Conservation (phyloP, 2,113 vertebrate genomes). For the Mus spicilegus region DNA sequence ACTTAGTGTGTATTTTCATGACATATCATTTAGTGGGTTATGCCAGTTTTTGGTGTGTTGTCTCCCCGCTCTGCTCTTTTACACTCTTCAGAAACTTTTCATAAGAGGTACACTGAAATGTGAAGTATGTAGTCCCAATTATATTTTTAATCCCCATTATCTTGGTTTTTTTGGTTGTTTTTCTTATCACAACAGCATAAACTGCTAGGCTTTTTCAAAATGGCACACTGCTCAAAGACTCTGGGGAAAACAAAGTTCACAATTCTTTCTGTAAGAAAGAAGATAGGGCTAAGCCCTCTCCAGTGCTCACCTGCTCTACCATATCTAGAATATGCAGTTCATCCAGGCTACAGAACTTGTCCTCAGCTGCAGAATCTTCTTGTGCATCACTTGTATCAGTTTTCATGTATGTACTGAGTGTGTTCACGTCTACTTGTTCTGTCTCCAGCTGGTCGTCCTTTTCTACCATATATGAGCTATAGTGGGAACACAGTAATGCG, state of each 20-base stretch:
- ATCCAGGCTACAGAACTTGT: slow-evolving; percentile 73
- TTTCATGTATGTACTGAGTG: slow-evolving; percentile 39
- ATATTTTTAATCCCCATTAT: background rate
- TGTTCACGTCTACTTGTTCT: slow-evolving; percentile 24
- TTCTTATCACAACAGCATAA: background rate
- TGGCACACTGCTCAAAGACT: background rate
- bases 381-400: slow-evolving; percentile 68
- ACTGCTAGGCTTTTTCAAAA: background rate
- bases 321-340: slow-evolving; percentile 75
- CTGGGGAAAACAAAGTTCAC: background rate
- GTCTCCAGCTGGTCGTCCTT: slow-evolving; percentile 66
- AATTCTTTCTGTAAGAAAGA: slow-evolving; percentile 3
- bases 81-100: background rate
- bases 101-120: background rate
- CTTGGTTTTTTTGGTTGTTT: background rate
- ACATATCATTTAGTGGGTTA: slow-evolving; percentile 35
- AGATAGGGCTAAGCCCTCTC: background rate
- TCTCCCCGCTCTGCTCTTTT: background rate
- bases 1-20: slow-evolving; percentile 38
- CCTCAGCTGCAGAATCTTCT: slow-evolving; percentile 67
- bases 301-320: slow-evolving; percentile 73
- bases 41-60: background rate
- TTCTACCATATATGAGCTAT: slow-evolving; percentile 52
- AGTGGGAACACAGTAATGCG: slow-evolving; percentile 32
- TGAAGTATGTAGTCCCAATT: background rate